Evolutionary conservation across 2,797 vertebrate species (phyloP), one percentile per base, ranked within the genome.

Genomic region (Myotis vivesi): DNA sequence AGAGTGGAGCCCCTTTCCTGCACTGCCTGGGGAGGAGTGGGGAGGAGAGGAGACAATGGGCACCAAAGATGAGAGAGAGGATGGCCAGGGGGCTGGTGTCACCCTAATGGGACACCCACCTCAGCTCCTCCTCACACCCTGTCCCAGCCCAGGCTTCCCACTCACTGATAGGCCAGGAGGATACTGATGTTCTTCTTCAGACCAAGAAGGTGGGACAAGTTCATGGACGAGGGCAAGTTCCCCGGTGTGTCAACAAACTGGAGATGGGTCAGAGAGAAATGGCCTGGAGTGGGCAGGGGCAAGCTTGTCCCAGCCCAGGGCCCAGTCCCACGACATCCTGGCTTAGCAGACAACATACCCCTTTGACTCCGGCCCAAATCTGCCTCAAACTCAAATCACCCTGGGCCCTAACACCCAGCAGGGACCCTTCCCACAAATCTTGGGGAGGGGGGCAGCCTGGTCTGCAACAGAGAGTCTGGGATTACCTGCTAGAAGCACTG

Each of bases 51-150:
- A 44, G 97, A 90, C 96, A 97, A 62, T 62, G 12, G 12, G 59
- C 6, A 0, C 96, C 33, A 92, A 97, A 76, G 84, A 38, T 68
- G 57, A 88, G 94, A 97, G 19, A 22, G 98, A 96, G 98, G 98
- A 98, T 98, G 98, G 98, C 98, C 98, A 98, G 97, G 98, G 98
- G 96, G 98, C 97, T 98, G 98, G 96, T 94, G 97, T 98, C 98
- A 98, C 97, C 97, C 57, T 36, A 28, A 49, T 0, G 8, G 36
- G n/a, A 62, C 2, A 6, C 5, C 30, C 36, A 9, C 19, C 53
- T 57, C 8, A 22, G 46, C 22, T 28, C 30, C 51, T 44, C n/a
- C 72, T 33, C n/a, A 7, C 0, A 7, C 13, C 23, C 55, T 8
- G 33, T 9, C 33, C 33, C 9, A 62, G 33, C 44, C 30, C n/a